Evolutionary conservation across 2,888 invertebrate species (phyloP).

Genomic region (Rhyacophila evoluta): DNA sequence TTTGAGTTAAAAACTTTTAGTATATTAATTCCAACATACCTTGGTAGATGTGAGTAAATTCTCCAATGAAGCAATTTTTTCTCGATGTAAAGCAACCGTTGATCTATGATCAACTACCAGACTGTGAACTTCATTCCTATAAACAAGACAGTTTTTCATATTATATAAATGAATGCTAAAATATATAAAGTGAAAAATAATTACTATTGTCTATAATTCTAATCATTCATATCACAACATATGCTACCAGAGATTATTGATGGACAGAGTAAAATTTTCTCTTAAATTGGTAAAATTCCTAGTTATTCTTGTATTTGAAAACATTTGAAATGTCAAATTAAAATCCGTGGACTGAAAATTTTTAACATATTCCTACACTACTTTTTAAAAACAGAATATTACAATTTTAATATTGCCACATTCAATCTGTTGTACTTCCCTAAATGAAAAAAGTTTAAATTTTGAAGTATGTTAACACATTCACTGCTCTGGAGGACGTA

Average conservation of each 20-base stretch:
- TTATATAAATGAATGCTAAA: no score
- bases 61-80: conserved; percentile 66
- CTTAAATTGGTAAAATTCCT: conserved; percentile 6
- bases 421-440: no score
- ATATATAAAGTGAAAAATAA: no score
- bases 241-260: conserved; percentile 38
- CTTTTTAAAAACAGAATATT: not conserved
- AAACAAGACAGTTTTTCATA: no score
- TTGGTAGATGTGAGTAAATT: conserved; percentile 65
- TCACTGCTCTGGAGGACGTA: no score
- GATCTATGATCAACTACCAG: conserved; percentile 69
- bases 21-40: no score
- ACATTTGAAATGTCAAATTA: not conserved
- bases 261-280: conserved; percentile 30
- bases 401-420: not conserved
- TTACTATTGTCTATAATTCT: no score
- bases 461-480: no score
- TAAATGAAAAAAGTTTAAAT: no score
- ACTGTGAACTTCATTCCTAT: conserved; percentile 68
- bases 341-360: not conserved
- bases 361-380: not conserved
- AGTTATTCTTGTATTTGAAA: conserved; percentile 15
- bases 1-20: no score
- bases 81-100: conserved; percentile 66
- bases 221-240: not conserved